phyloP scores from a whole-genome alignment of 2,797 vertebrate genomes.

The Alcedo atthis region DNA sequence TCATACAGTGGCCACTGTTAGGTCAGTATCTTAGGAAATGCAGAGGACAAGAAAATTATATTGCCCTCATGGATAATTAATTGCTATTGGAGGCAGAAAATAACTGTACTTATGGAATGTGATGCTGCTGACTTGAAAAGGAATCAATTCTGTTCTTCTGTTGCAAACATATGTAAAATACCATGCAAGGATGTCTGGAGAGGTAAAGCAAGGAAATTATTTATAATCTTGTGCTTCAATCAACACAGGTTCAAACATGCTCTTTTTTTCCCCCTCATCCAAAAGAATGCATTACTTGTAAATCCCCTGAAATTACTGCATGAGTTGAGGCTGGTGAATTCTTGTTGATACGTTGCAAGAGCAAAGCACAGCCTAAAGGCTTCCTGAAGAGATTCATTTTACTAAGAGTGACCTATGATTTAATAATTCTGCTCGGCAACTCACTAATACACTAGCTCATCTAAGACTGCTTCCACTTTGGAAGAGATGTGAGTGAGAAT shows the following conservation, averaged over 20 bases:
- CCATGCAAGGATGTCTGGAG: not conserved
- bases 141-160: not conserved
- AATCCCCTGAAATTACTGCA: not conserved
- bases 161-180: not conserved
- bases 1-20: not conserved
- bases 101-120: not conserved
- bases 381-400: not conserved
- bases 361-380: not conserved
- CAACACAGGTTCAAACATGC: not conserved
- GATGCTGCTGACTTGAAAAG: not conserved
- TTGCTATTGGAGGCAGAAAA: not conserved
- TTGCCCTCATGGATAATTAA: not conserved
- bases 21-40: not conserved
- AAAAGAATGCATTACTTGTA: not conserved
- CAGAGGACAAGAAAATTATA: not conserved
- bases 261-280: rapidly evolving
- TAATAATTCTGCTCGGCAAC: not conserved
- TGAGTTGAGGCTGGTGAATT: not conserved
- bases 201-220: not conserved
- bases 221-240: not conserved
- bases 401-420: not conserved
- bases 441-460: not conserved
- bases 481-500: not conserved
- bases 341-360: not conserved
- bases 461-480: not conserved